Evolutionary conservation across 2,888 invertebrate species (phyloP).

Genomic region (Bruchidius siliquastri): DNA sequence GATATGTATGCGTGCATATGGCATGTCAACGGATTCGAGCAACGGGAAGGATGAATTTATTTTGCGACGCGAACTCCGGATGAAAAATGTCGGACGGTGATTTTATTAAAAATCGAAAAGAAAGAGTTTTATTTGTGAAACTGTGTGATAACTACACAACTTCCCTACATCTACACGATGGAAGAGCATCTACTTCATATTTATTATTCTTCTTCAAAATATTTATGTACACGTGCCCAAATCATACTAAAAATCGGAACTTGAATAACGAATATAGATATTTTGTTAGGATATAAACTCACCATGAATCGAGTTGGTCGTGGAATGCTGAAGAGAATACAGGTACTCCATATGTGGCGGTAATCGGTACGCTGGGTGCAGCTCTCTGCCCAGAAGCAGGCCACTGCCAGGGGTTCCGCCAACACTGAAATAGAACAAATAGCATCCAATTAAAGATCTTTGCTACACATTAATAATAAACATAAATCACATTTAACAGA

Average conservation of each 20-base stretch:
- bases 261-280: no score
- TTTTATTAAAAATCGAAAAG: no score
- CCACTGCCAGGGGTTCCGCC: conserved; percentile 50
- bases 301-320: conserved; percentile 66
- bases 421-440: conserved; percentile 39
- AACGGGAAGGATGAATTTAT: neutral
- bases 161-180: no score
- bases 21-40: neutral
- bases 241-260: no score
- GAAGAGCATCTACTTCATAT: no score
- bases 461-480: conserved; percentile 1
- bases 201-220: no score
- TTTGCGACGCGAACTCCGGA: neutral
- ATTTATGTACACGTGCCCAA: no score
- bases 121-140: no score
- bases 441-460: neutral
- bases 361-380: conserved; percentile 68
- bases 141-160: no score
- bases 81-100: no score
- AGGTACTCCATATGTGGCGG: conserved; percentile 75
- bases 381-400: conserved; percentile 55
- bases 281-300: conserved; percentile 31
- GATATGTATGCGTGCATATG: neutral
- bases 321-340: conserved; percentile 66
- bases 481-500: no score